These are phyloP conservation scores for Carassius carassius DNA, from an alignment of 2,113 vertebrate genomes.

Conservation along the genomic window DNA sequence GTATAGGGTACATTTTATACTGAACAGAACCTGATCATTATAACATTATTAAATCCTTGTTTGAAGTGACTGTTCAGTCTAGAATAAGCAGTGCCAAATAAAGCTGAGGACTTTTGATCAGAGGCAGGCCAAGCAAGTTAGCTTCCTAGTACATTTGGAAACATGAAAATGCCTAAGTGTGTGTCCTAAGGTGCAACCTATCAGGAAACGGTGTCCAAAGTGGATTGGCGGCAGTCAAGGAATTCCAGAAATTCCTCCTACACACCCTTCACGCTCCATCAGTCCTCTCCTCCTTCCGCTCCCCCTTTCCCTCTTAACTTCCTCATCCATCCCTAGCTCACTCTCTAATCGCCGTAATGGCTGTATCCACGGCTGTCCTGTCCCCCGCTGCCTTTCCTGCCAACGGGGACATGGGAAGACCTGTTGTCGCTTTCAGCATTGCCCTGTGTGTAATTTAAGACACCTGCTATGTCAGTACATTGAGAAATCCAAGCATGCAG, in stretches of 20 bases:
- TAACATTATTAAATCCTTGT: slow-evolving; percentile 20
- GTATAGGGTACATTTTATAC: neutral
- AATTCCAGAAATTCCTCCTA: slow-evolving; percentile 76
- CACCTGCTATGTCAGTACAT: slow-evolving; percentile 13
- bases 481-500: slow-evolving; percentile 13
- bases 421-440: slow-evolving; percentile 2
- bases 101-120: slow-evolving; percentile 33
- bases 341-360: slow-evolving; percentile 65
- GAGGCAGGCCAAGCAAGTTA: neutral
- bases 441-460: slow-evolving; percentile 34
- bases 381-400: slow-evolving; percentile 1
- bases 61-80: slow-evolving; percentile 7
- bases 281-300: slow-evolving; percentile 30
- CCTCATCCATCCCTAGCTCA: slow-evolving; percentile 43
- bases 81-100: slow-evolving; percentile 18
- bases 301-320: slow-evolving; percentile 64
- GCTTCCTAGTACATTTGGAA: neutral
- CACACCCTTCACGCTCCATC: slow-evolving; percentile 69
- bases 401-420: neutral
- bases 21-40: slow-evolving; percentile 20
- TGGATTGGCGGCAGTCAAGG: slow-evolving; percentile 67
- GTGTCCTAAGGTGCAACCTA: too few relatives aligned
- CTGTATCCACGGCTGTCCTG: slow-evolving; percentile 43
- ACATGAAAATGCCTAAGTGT: neutral
- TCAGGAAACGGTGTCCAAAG: slow-evolving; percentile 62